These are phyloP conservation scores for Sebastes kiyomatsui DNA, from an alignment of 2,797 vertebrate genomes.

Conservation along the genomic window DNA sequence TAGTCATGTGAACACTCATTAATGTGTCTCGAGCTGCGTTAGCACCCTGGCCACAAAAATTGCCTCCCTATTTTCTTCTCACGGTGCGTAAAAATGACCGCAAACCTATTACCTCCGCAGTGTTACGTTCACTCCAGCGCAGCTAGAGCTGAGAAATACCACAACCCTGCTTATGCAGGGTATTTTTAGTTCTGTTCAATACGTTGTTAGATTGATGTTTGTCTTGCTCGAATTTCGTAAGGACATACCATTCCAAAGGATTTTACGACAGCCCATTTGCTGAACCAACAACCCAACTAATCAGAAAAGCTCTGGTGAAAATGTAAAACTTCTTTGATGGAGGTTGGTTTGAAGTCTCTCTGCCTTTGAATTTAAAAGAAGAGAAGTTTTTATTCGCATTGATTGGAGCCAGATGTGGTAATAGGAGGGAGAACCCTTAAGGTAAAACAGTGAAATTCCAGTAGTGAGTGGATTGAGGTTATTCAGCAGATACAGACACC, in stretches of 20 bases:
- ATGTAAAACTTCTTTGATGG: constrained; percentile 59
- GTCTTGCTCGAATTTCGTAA: constrained; percentile 66
- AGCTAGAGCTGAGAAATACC: constrained; percentile 37
- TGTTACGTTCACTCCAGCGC: constrained; percentile 22
- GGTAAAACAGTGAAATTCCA: constrained; percentile 71
- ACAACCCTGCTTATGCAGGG: constrained; percentile 37
- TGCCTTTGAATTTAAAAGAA: constrained; percentile 67
- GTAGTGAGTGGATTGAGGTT: constrained; percentile 52
- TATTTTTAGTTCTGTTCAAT: constrained; percentile 72
- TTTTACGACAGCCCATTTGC: constrained; percentile 67
- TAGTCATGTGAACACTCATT: constrained; percentile 19
- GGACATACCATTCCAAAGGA: constrained; percentile 62
- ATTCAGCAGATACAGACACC: constrained; percentile 32
- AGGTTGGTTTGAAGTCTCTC: constrained; percentile 69
- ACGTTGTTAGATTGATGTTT: constrained; percentile 68
- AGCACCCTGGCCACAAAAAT: constrained; percentile 19
- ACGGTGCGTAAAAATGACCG: constrained; percentile 21
- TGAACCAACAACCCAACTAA: constrained; percentile 58
- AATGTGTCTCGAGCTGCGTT: constrained; percentile 10
- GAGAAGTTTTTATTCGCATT: constrained; percentile 80
- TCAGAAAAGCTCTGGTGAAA: constrained; percentile 65
- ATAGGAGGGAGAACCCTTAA: constrained; percentile 61
- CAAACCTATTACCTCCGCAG: constrained; percentile 26
- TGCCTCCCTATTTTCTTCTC: constrained; percentile 28
- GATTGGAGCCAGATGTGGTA: constrained; percentile 90